Percentiles rank a stretch among this genome's conserved stretches.
Evolutionary conservation across 1,140 invertebrate species (phyloP).

Genomic region (Chironomus tepperi): DNA sequence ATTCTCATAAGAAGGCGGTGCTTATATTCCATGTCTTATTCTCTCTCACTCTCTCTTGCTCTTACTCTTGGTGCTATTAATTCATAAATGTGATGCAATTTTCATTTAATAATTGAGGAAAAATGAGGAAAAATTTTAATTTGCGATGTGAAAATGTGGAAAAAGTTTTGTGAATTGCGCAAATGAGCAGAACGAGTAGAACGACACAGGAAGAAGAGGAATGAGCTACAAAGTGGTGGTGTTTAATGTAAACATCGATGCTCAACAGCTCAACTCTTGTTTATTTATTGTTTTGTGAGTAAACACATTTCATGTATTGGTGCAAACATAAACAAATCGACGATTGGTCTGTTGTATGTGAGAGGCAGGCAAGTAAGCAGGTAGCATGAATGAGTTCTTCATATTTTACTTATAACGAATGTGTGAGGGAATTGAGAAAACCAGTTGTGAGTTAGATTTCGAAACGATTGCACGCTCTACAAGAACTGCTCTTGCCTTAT

Average conservation of each 20-base stretch:
- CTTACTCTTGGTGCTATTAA: too few species aligned
- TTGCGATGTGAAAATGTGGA: too few species aligned
- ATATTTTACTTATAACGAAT: background rate
- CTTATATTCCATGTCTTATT: too few species aligned
- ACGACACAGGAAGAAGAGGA: too few species aligned
- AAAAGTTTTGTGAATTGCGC: too few species aligned
- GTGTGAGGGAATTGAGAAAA: background rate
- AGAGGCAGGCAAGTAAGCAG: background rate
- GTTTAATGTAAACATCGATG: constrained; percentile 1
- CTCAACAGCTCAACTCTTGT: background rate
- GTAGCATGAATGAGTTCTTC: background rate
- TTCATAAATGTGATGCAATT: background rate
- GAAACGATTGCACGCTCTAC: background rate
- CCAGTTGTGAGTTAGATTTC: background rate
- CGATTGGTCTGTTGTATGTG: background rate
- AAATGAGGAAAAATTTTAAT: too few species aligned
- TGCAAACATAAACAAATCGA: constrained; percentile 8
- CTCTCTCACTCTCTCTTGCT: background rate
- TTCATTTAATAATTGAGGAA: too few species aligned
- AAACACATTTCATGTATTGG: background rate
- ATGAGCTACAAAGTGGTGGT: background rate
- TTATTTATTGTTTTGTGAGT: background rate
- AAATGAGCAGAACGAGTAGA: too few species aligned
- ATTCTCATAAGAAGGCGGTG: background rate
- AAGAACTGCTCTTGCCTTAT: background rate